Percentiles rank a stretch among this genome's conserved stretches.
These are phyloP conservation scores for Ceryle rudis DNA, from an alignment of 2,797 vertebrate species.

Conservation along the genomic window DNA sequence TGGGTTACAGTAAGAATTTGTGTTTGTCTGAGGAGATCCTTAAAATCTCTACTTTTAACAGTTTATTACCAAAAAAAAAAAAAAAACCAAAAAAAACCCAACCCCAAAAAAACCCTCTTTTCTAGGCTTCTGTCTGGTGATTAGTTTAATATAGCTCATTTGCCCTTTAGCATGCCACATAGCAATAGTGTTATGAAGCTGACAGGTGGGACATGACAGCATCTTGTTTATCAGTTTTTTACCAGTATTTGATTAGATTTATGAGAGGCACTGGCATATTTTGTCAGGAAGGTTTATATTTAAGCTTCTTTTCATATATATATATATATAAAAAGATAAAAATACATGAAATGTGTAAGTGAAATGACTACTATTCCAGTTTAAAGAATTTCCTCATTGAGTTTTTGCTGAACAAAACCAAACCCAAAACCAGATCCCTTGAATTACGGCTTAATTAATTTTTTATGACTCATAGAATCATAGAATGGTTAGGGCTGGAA, in stretches of 20 bases:
- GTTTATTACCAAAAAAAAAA: background rate
- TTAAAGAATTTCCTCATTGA: background rate
- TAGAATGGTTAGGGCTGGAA: too few species aligned
- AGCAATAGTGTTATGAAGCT: background rate
- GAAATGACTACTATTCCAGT: background rate
- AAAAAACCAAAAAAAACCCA: background rate
- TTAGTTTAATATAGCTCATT: background rate
- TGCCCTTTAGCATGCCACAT: background rate
- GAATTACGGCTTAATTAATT: background rate
- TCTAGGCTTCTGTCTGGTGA: background rate
- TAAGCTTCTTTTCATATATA: background rate
- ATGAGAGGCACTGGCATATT: background rate
- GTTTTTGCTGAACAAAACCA: background rate
- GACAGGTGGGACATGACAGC: background rate
- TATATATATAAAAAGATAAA: background rate
- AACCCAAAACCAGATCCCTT: background rate
- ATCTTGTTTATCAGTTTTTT: slow-evolving; percentile 18
- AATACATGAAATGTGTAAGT: accelerated
- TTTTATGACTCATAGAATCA: background rate
- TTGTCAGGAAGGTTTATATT: background rate
- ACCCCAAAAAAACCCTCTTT: background rate
- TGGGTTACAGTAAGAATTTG: background rate
- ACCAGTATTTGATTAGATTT: background rate
- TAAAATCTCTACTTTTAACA: background rate
- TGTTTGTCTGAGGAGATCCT: background rate